Conservation (phyloP, 2,797 vertebrate genomes). For the Gambelia wislizenii region DNA sequence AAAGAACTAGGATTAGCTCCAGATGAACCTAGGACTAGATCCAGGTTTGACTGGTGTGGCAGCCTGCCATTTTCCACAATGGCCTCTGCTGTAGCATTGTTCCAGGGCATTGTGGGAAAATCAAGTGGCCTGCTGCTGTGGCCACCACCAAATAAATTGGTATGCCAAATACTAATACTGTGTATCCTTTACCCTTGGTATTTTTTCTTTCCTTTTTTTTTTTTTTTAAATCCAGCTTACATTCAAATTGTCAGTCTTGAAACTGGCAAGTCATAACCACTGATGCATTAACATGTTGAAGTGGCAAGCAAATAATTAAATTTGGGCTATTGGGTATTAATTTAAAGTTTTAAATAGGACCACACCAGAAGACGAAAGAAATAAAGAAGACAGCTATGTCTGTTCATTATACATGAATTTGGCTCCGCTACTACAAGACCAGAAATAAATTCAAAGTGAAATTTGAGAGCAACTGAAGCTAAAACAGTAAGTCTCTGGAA, state of each 20-base stretch:
- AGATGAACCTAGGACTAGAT: not conserved
- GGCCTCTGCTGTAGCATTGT: not conserved
- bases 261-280: slow-evolving; percentile 7
- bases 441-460: slow-evolving; percentile 54
- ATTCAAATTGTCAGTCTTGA: slow-evolving; percentile 52
- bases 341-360: slow-evolving; percentile 59
- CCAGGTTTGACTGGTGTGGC: not conserved
- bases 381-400: not conserved
- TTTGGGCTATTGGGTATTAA: slow-evolving; percentile 66
- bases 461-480: slow-evolving; percentile 31
- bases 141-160: not conserved
- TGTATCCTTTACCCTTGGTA: not conserved
- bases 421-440: slow-evolving; percentile 58
- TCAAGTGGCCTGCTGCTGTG: not conserved
- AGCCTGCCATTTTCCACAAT: not conserved
- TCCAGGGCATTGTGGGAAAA: not conserved
- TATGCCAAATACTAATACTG: not conserved
- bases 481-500: slow-evolving; percentile 41
- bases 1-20: not conserved
- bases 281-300: slow-evolving; percentile 66
- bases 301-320: slow-evolving; percentile 60
- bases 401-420: slow-evolving; percentile 50
- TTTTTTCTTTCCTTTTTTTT: not conserved
- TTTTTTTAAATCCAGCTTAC: not conserved
- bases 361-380: slow-evolving; percentile 38